A percentile compares a stretch with the other conserved stretches of the same genome.
These are phyloP conservation scores for Drosophila mojavensis DNA, from an alignment of 1,140 invertebrate species.

Conservation along the genomic window DNA sequence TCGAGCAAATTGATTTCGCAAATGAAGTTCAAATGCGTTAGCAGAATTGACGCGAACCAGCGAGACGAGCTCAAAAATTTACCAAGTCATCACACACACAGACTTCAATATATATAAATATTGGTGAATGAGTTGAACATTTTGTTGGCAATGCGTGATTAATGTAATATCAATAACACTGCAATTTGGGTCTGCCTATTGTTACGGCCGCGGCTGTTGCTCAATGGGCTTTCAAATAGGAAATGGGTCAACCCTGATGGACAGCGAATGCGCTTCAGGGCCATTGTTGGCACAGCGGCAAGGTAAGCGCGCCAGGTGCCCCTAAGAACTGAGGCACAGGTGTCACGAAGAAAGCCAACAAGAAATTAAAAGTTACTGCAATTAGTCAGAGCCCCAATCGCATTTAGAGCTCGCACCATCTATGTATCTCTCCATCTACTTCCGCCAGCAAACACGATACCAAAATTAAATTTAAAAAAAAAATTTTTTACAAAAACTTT, in stretches of 20 bases:
- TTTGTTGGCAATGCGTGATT: conserved; percentile 43
- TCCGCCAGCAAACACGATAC: conserved; percentile 34
- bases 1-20: conserved; percentile 38
- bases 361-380: conserved; percentile 62
- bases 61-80: conserved; percentile 7
- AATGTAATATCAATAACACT: conserved; percentile 65
- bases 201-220: conserved; percentile 20
- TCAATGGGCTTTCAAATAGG: conserved; percentile 8
- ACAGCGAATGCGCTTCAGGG: too few species aligned
- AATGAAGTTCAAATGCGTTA: conserved; percentile 15
- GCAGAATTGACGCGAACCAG: conserved; percentile 20
- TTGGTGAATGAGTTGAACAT: conserved; percentile 50
- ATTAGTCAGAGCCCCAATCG: conserved; percentile 59
- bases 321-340: conserved; percentile 47
- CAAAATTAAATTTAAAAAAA: conserved; percentile 9
- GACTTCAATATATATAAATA: too few species aligned
- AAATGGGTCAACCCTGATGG: conserved; percentile 55
- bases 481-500: conserved; percentile 45
- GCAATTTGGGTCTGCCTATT: conserved; percentile 49
- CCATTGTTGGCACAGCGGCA: too few species aligned
- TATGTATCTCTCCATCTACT: conserved; percentile 38
- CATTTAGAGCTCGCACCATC: conserved; percentile 44
- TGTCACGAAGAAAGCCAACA: conserved; percentile 59
- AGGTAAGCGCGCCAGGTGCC: not conserved
- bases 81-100: not conserved